These are phyloP conservation scores for Apis mellifera DNA, from an alignment of 1,140 invertebrate genomes.

Conservation along the genomic window DNA sequence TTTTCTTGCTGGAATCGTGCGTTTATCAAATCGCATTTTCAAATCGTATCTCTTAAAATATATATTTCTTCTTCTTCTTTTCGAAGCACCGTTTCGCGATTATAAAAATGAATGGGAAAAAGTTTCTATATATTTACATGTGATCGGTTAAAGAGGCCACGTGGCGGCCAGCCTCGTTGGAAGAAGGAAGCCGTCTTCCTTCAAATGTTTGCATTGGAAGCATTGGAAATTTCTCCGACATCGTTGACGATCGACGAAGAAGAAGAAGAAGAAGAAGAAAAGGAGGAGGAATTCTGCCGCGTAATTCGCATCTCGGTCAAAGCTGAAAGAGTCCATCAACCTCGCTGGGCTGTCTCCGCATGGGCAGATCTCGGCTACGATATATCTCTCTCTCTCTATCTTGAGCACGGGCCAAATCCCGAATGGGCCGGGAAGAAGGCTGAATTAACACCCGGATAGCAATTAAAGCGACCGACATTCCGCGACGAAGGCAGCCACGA, in stretches of 20 bases:
- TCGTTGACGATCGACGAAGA: neutral
- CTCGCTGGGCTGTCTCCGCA: neutral
- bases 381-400: neutral
- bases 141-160: neutral
- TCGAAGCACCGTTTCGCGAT: too few relatives aligned
- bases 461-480: constrained; percentile 45
- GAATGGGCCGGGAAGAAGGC: constrained; percentile 44
- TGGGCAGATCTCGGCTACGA: neutral
- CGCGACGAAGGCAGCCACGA: neutral
- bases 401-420: constrained; percentile 42
- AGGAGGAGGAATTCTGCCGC: neutral
- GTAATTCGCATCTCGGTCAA: constrained; percentile 3
- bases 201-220: neutral
- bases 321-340: constrained; percentile 44
- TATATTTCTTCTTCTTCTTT: too few relatives aligned
- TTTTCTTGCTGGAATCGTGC: too few relatives aligned
- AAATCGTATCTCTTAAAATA: too few relatives aligned
- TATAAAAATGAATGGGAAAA: too few relatives aligned
- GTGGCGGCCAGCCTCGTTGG: neutral
- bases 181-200: neutral
- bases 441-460: constrained; percentile 50
- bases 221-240: neutral
- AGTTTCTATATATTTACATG: neutral
- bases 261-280: neutral
- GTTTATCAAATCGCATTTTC: too few relatives aligned